Base-by-base conservation (phyloP, 2,797 vertebrate species). In the Vipera latastei region DNA sequence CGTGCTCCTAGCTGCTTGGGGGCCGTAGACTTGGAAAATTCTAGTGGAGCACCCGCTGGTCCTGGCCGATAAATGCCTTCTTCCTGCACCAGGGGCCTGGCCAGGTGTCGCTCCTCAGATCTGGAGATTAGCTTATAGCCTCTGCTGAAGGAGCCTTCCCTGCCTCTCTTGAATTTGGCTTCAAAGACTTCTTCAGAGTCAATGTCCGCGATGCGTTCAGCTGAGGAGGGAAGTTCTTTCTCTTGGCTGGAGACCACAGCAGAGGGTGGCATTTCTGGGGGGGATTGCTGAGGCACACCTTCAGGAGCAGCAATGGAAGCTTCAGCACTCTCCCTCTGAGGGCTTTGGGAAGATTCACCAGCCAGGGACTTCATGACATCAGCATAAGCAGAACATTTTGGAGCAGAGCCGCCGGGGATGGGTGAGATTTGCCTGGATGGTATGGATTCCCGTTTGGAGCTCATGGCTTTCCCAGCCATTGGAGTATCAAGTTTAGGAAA, bases 181-280 rank as follows among this genome's bases (percentile, higher is more conserved):
- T 99, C 98, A 12, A 99, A 99, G 86, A 99, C 97, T 56, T 99
- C 99, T 95, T 99, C 98, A 0, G 99, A 99, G 88, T 98, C 98
- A 1, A 99, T 98, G 96, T 99, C 98, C 89, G 98, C 97, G 12
- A 99, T 98, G 91, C 97, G 92, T 90, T 97, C 91, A 61, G 22
- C n/a, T 78, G 87, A 95, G 88, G 95, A 96, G 18, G 1, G 78
- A 20, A 94, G 90, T 85, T 95, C 93, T 1, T 90, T 98, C 88
- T 98, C 98, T 90, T 98, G 97, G 6, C 98, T 97, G 89, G 98
- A 98, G 6, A 98, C 98, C 12, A 98, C 98, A 1, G 98, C 96
- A 93, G 98, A 98, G 94, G 98, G 90, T 88, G 95, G 95, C 8
- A 11, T 38, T 51, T 48, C 14, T 83, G 91, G 0, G 0, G 69